Conservation (phyloP, 1,140 invertebrate genomes). For the Schlechtendalia chinensis region DNA sequence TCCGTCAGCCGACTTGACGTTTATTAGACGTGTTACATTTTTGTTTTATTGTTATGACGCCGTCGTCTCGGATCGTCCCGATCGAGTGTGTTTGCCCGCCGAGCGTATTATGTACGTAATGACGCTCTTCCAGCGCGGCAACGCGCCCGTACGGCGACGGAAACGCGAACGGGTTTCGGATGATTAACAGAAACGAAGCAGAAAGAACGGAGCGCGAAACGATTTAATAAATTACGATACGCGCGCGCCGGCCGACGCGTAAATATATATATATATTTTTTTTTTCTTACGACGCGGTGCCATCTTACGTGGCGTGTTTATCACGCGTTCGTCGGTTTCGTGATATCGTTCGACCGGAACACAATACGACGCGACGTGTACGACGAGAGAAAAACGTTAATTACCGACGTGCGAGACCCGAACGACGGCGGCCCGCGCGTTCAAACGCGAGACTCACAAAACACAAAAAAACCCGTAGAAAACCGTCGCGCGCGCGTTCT, state of each 20-base stretch:
- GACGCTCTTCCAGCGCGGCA: background rate
- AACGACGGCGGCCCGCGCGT: too few relatives aligned
- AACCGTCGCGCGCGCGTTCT: too few relatives aligned
- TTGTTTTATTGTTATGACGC: constrained; percentile 38
- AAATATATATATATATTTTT: background rate
- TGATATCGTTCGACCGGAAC: background rate
- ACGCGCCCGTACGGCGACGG: background rate
- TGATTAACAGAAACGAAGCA: constrained; percentile 16
- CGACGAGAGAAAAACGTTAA: background rate
- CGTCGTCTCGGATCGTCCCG: constrained; percentile 19
- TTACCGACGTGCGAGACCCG: too few relatives aligned
- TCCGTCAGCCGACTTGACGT: constrained; percentile 34
- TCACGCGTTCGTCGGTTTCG: background rate
- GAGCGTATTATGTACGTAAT: background rate
- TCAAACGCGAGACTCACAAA: too few relatives aligned
- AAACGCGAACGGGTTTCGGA: constrained; percentile 24
- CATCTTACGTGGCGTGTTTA: background rate
- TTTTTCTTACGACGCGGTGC: background rate
- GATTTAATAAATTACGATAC: background rate
- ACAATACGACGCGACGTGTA: too few relatives aligned
- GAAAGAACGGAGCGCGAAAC: background rate
- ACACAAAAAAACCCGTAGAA: too few relatives aligned
- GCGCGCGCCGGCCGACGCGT: background rate
- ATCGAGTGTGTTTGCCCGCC: constrained; percentile 15
- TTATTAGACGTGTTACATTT: constrained; percentile 39